These are phyloP conservation scores for Anthopleura xanthogrammica DNA, from an alignment of 92 coral and sea anemone species.

Conservation along the genomic window DNA sequence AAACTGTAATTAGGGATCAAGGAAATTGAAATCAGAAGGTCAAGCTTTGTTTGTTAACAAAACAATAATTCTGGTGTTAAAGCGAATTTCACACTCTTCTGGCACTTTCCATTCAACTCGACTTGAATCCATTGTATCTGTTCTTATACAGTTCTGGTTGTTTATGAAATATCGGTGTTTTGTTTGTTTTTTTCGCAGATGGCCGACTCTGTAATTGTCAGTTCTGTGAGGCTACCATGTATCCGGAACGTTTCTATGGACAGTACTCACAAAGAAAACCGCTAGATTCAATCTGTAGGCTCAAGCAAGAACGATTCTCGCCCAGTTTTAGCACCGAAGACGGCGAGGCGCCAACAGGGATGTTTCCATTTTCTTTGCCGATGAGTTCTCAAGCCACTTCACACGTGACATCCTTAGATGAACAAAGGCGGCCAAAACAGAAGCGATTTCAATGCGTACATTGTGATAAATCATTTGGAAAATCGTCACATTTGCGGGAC, in stretches of 20 bases:
- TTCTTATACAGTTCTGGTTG: not conserved
- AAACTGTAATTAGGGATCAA: slow-evolving; percentile 25
- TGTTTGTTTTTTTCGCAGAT: slow-evolving; percentile 57
- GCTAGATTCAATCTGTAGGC: slow-evolving; percentile 67
- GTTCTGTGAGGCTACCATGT: slow-evolving; percentile 73
- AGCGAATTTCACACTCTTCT: slow-evolving; percentile 19
- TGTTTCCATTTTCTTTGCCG: slow-evolving; percentile 70
- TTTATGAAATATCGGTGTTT: slow-evolving; percentile 26
- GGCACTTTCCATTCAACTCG: slow-evolving; percentile 19
- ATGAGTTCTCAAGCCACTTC: slow-evolving; percentile 60
- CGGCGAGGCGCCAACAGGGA: slow-evolving; percentile 40
- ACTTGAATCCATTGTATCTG: slow-evolving; percentile 8
- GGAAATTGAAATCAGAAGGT: slow-evolving; percentile 47
- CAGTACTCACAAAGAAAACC: slow-evolving; percentile 58
- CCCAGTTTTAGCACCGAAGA: slow-evolving; percentile 56
- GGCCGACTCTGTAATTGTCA: slow-evolving; percentile 92
- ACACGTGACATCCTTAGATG: slow-evolving; percentile 59
- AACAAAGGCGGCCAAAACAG: slow-evolving; percentile 72
- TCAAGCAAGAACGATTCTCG: slow-evolving; percentile 67
- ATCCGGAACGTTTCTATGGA: slow-evolving; percentile 79
- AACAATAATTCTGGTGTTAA: slow-evolving; percentile 38
- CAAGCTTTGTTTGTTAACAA: slow-evolving; percentile 29
- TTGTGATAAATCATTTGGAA: slow-evolving; percentile 98
- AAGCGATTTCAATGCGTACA: slow-evolving; percentile 97
- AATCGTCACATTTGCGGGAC: slow-evolving; percentile 98